Evolutionary conservation across 2,113 vertebrate species (phyloP), one percentile per base, ranked within the genome.

Genomic region (Odontesthes bonariensis): DNA sequence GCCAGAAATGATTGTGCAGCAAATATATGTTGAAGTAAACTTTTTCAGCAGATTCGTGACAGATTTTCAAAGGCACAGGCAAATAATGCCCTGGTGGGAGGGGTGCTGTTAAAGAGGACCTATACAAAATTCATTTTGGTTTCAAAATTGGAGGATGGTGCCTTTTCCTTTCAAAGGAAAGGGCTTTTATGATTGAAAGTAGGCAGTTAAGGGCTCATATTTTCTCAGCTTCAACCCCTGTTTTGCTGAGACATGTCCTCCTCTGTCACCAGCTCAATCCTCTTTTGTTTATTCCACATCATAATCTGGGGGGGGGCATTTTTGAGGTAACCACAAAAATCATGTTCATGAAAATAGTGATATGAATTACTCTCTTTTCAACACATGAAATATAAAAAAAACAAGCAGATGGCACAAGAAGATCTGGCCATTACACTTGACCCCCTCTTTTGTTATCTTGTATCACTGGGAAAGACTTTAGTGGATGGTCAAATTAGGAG

Each of bases 351-450:
- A 19, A 4, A 19, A 63, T 2, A 44, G 13, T 44, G 8, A 31
- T 31, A 10, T 12, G 19, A 8, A 27, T 44, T 16, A 44, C 14
- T 44, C 42, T 44, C 3, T 44, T 4, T 14, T 16, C 12, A 44
- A 16, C 12, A 44, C 42, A 44, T 44, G 61, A 57, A 57, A 75
- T 9, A 65, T 69, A 88, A 75, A 10, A 62, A 84, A 79, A 55
- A 77, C 80, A 76, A 85, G 75, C 72, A 88, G 33, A 79, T 63
- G 65, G 47, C 59, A 63, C 6, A 52, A 62, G 31, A 83, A 56
- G 59, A 75, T 0, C 51, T 9, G 0, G 64, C 38, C 35, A 40
- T 47, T 59, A 32, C 49, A 47, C 35, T 59, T 72, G 58, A 86
- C 63, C 72, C 47, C 59, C 32, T 62, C 53, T 35, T 46, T 60